Percentiles rank a stretch among this genome's conserved stretches.
Evolutionary conservation across 1,140 invertebrate genomes (phyloP).

Genomic region (Parapsyche elsis): DNA sequence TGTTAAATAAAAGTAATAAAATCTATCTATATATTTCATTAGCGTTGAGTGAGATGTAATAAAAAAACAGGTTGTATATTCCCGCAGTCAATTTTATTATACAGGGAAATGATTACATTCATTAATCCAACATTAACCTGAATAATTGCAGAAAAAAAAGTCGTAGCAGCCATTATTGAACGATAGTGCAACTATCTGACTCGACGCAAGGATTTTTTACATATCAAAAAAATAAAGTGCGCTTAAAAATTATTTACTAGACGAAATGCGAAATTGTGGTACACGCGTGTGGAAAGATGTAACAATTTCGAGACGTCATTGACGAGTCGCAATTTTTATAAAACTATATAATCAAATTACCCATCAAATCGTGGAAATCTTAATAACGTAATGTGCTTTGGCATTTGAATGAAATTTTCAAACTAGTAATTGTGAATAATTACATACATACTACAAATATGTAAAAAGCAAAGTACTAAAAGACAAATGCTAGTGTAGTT

Average conservation of each 20-base stretch:
- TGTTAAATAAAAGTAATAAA: background rate
- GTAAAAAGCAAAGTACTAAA: slow-evolving; percentile 39
- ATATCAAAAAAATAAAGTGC: background rate
- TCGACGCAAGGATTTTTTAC: background rate
- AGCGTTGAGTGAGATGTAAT: background rate
- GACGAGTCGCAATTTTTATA: no score
- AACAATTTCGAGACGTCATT: no score
- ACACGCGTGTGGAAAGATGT: no score
- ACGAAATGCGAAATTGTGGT: background rate
- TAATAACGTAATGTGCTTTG: slow-evolving; percentile 55
- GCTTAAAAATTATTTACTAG: background rate
- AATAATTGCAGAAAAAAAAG: slow-evolving; percentile 35
- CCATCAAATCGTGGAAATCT: slow-evolving; percentile 50
- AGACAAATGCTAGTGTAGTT: slow-evolving; percentile 28
- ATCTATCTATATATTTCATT: background rate
- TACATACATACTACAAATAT: slow-evolving; percentile 47
- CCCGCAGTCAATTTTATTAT: slow-evolving; percentile 32
- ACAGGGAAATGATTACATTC: slow-evolving; percentile 37
- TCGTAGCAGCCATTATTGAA: slow-evolving; percentile 25
- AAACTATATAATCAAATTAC: no score
- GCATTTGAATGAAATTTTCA: slow-evolving; percentile 54
- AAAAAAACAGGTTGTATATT: slow-evolving; percentile 9
- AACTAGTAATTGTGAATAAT: slow-evolving; percentile 51
- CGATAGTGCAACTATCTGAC: slow-evolving; percentile 11
- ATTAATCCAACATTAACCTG: slow-evolving; percentile 29